Evolutionary conservation across 2,888 invertebrate genomes (phyloP).

Genomic region (Fragum fragum): DNA sequence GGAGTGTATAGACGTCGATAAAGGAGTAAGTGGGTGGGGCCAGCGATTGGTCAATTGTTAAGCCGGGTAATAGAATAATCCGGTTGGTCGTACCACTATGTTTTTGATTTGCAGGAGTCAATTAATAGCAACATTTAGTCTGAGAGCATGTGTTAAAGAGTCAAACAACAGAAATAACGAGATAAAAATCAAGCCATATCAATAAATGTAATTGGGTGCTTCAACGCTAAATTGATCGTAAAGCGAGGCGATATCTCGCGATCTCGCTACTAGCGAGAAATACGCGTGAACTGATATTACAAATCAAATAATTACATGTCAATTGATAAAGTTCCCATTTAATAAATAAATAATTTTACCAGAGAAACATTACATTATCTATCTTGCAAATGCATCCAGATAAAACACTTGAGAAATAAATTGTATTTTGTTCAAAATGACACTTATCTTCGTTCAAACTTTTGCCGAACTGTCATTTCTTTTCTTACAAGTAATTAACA

Average conservation of each 20-base stretch:
- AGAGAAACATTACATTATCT: constrained; percentile 23
- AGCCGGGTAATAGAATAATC: too few species aligned
- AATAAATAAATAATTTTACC: constrained; percentile 22
- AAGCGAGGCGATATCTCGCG: constrained; percentile 8
- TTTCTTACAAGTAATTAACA: too few species aligned
- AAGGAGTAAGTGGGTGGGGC: too few species aligned
- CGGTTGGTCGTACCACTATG: too few species aligned
- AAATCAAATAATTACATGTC: constrained; percentile 31
- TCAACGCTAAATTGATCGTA: constrained; percentile 10
- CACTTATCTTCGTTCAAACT: not conserved
- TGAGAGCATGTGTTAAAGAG: too few species aligned
- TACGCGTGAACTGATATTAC: constrained; percentile 23
- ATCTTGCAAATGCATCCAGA: constrained; percentile 21
- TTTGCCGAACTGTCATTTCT: too few species aligned
- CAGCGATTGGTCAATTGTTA: too few species aligned
- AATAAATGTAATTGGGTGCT: constrained; percentile 19
- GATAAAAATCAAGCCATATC: constrained; percentile 6
- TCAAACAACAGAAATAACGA: not conserved
- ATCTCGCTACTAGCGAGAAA: constrained; percentile 13
- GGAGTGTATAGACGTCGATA: too few species aligned
- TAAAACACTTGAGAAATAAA: constrained; percentile 26
- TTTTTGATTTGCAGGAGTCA: too few species aligned
- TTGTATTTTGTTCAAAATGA: not conserved
- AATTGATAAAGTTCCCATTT: constrained; percentile 28
- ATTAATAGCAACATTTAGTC: too few species aligned